Evolutionary conservation across 2,797 vertebrate species (phyloP).

Genomic region (Gallinago nigripennis): DNA sequence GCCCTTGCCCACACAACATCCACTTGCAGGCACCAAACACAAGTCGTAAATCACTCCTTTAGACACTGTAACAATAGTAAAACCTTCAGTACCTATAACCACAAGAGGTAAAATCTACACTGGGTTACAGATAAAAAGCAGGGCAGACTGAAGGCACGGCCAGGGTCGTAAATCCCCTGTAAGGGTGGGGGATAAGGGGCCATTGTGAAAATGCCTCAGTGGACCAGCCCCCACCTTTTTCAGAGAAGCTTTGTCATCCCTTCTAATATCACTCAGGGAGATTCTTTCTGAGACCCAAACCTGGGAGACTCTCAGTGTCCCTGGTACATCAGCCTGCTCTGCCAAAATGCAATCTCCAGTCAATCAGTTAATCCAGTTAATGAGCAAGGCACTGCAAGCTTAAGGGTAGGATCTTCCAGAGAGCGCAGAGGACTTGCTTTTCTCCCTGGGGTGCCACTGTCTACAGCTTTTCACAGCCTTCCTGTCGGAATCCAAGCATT

Average conservation of each 20-base stretch:
- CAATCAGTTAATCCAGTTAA: background rate
- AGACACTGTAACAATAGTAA: background rate
- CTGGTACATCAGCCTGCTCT: background rate
- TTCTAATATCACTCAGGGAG: background rate
- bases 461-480: background rate
- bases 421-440: background rate
- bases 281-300: background rate
- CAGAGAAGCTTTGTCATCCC: background rate
- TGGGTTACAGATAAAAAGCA: background rate
- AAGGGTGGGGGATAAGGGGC: background rate
- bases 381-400: accelerated
- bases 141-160: background rate
- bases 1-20: background rate
- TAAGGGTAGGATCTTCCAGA: background rate
- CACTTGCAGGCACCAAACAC: background rate
- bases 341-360: background rate
- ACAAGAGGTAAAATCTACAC: background rate
- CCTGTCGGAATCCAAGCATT: background rate
- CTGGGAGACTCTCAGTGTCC: background rate
- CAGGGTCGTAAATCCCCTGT: background rate
- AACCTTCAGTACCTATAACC: conserved; percentile 26
- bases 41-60: background rate
- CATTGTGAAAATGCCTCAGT: background rate
- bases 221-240: background rate
- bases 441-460: background rate